Evolutionary conservation across 2,888 invertebrate species (phyloP).

Genomic region (Epirrita christyi): DNA sequence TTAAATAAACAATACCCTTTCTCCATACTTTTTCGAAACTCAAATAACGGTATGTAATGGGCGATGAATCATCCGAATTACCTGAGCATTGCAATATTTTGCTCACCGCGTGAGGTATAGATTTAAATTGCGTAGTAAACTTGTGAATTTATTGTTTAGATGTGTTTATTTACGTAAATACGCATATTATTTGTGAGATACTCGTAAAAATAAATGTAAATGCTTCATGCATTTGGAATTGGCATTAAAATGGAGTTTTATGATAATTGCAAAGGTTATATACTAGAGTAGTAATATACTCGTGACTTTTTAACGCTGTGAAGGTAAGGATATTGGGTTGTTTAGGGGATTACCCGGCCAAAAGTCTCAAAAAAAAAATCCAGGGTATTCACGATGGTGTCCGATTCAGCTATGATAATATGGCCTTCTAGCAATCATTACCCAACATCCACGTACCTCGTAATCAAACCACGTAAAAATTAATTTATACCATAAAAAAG

Average conservation of each 20-base stretch:
- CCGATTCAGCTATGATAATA: too few species aligned
- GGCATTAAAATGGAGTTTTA: neutral
- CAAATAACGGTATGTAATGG: conserved; percentile 67
- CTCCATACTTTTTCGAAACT: conserved; percentile 54
- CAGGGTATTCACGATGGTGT: too few species aligned
- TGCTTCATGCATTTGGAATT: neutral
- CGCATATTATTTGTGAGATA: conserved; percentile 3
- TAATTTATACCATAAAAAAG: too few species aligned
- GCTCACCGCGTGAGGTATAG: conserved; percentile 52
- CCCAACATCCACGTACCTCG: too few species aligned
- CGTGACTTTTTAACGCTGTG: too few species aligned
- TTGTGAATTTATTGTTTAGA: conserved; percentile 38
- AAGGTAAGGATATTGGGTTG: too few species aligned
- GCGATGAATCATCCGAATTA: conserved; percentile 67
- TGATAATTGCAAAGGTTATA: neutral
- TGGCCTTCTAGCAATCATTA: too few species aligned
- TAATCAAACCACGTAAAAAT: too few species aligned
- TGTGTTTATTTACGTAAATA: conserved; percentile 32
- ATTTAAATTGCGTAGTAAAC: conserved; percentile 55
- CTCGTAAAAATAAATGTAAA: neutral
- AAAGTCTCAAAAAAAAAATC: too few species aligned
- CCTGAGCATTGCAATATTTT: conserved; percentile 65
- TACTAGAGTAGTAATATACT: too few species aligned
- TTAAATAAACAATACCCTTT: conserved; percentile 30
- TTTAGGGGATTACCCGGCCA: too few species aligned